phyloP scores from a whole-genome alignment of 2,113 vertebrate genomes.

The Ochotona curzoniae region DNA sequence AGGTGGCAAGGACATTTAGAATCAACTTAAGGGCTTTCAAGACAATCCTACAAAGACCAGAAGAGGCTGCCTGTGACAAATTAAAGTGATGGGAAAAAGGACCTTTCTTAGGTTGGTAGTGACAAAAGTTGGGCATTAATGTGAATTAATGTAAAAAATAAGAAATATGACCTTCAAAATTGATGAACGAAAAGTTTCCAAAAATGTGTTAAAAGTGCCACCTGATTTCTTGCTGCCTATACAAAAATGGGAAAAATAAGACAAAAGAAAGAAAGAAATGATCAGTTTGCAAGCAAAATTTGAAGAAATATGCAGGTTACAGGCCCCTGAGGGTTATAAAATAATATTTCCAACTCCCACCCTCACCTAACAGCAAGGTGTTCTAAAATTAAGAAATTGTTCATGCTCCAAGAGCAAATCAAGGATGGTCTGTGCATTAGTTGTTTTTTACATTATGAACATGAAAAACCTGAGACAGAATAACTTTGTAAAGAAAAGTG shows the following conservation, averaged over 20 bases:
- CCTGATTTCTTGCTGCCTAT: background rate
- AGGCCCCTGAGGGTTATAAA: background rate
- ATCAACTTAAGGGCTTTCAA: background rate
- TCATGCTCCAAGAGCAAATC: background rate
- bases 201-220: background rate
- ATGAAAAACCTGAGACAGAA: no score
- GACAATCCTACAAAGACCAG: background rate
- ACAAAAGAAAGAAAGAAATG: background rate
- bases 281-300: background rate
- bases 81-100: background rate
- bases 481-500: no score
- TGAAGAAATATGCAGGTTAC: background rate
- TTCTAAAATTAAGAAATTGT: constrained; percentile 10
- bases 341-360: background rate
- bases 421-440: background rate
- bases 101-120: background rate
- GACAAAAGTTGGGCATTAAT: background rate
- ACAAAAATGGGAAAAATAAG: background rate
- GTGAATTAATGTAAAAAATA: background rate
- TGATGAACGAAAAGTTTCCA: background rate
- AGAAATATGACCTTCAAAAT: background rate
- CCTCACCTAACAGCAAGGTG: background rate
- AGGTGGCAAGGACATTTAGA: background rate
- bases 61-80: background rate
- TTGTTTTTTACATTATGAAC: no score